These are phyloP conservation scores for Biston betularia DNA, from an alignment of 2,888 invertebrate species.

Conservation along the genomic window DNA sequence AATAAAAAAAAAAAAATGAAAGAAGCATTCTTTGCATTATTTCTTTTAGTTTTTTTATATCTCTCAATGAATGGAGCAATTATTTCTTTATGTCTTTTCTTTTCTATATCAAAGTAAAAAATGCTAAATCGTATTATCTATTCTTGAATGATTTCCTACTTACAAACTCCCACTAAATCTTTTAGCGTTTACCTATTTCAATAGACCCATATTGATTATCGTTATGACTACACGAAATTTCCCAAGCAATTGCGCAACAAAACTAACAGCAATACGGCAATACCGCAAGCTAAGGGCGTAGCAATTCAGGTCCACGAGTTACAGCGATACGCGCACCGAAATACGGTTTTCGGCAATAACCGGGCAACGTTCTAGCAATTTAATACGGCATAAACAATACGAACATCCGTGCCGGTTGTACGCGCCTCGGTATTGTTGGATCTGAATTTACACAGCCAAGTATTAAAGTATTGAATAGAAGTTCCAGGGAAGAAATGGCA, in stretches of 20 bases:
- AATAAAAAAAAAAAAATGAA: too few relatives aligned
- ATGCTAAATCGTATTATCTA: too few relatives aligned
- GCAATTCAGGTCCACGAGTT: constrained; percentile 76
- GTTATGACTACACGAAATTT: constrained; percentile 24
- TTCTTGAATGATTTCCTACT: too few relatives aligned
- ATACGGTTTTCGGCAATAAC: constrained; percentile 84
- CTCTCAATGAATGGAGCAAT: too few relatives aligned
- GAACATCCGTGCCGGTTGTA: constrained; percentile 73
- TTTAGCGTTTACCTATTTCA: background rate
- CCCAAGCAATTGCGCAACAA: constrained; percentile 26
- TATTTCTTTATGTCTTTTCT: too few relatives aligned
- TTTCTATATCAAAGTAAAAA: too few relatives aligned
- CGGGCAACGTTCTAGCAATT: constrained; percentile 84
- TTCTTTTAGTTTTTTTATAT: too few relatives aligned
- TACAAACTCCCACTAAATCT: background rate
- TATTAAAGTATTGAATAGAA: constrained; percentile 20
- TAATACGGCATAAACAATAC: constrained; percentile 84
- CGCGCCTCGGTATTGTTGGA: constrained; percentile 52
- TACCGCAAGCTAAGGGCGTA: constrained; percentile 44
- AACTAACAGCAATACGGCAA: constrained; percentile 38
- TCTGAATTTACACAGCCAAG: constrained; percentile 4
- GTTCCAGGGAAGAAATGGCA: background rate
- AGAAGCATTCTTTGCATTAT: too few relatives aligned
- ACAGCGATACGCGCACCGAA: constrained; percentile 77
- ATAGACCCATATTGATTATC: constrained; percentile 21